Evolutionary conservation across 2,113 vertebrate genomes (phyloP), one percentile per base, ranked within the genome.

Genomic region (Arvicanthis niloticus): DNA sequence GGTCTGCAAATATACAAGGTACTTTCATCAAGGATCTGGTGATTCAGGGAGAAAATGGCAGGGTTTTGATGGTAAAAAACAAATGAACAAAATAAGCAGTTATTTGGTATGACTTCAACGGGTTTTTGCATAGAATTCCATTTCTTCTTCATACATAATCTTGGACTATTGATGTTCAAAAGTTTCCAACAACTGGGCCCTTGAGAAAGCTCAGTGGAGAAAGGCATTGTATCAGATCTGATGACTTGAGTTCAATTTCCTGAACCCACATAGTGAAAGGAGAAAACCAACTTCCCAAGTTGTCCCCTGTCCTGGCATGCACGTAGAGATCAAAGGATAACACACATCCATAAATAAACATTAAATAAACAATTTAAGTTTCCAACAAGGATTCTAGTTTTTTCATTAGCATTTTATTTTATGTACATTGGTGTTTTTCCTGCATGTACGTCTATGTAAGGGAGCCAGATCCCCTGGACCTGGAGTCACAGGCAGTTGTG

Each of bases 61-160:
- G 37, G 21, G 21, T 80, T 89, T 81, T 90, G 70, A 93, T 26
- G 37, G 62, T 88, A 8, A 93, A 93, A 73, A 91, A 94, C 40
- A 87, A 72, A n/a, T 86, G 40, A 56, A 92, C 40, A 94, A 96
- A 95, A 96, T 29, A 86, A 96, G 72, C 15, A 90, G n/a, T 84
- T 21, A 91, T 21, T 90, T 70, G 42, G 40, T 86, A 78, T n/a
- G 53, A 87, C 40, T 95, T 95, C 80, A 92, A 42, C 48, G 53
- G n/a, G 78, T 37, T 89, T 88, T 62, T 93, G 62, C 65, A 87
- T 4, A 82, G 26, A 82, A 89, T 80, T 93, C 82, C 22, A 40
- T 75, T 92, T 85, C 42, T 51, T 81, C 29, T 89, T 34, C 37
- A 93, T 17, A 82, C 26, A 80, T 2, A 75, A 11, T 16, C 8